Base-by-base conservation (phyloP, 2,113 vertebrate species). In the Eublepharis macularius region DNA sequence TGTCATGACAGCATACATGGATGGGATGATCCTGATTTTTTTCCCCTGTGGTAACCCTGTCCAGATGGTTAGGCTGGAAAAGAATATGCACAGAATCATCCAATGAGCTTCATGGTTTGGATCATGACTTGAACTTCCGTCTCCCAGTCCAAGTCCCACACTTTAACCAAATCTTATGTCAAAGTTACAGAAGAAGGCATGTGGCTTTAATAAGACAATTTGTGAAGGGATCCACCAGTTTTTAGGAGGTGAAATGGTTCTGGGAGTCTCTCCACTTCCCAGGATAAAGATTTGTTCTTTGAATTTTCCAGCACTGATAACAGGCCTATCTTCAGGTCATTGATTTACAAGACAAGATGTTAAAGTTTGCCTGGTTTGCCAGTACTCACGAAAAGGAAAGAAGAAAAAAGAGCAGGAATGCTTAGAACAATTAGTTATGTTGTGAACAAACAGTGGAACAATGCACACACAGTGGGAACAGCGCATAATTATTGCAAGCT, bases 391-490 rank as follows among this genome's bases (percentile, higher is more conserved):
- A 95, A 94, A 94, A 85, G 43, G 41, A 80, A 74, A 86, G 49
- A 86, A 82, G 83, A 89, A 91, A 92, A 86, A 93, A 90, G 81
- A 72, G 51, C 17, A 87, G 69, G 87, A 94, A 92, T 89, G 81
- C 93, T 92, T 93, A 88, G 78, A 91, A 91, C 80, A 86, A 43
- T 49, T 81, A 88, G 79, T 87, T 91, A 81, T 85, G 92, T 84
- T 91, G 89, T 93, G 92, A 96, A 94, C 87, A 94, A 96, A 97
- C 88, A 95, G 84, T 78, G 85, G 80, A 84, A 94, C 78, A 81
- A 90, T 96, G 97, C 96, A 95, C 96, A 94, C 96, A 97, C 97
- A 98, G 97, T 96, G 97, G 60, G 8, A 97, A 98, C 89, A 97
- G 91, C 88, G 95, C 95, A 97, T 96, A 96, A 95, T 94, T 95